Percentiles rank a stretch among this genome's conserved stretches.
phyloP scores from a whole-genome alignment of 2,113 vertebrate genomes.

The Meriones unguiculatus region DNA sequence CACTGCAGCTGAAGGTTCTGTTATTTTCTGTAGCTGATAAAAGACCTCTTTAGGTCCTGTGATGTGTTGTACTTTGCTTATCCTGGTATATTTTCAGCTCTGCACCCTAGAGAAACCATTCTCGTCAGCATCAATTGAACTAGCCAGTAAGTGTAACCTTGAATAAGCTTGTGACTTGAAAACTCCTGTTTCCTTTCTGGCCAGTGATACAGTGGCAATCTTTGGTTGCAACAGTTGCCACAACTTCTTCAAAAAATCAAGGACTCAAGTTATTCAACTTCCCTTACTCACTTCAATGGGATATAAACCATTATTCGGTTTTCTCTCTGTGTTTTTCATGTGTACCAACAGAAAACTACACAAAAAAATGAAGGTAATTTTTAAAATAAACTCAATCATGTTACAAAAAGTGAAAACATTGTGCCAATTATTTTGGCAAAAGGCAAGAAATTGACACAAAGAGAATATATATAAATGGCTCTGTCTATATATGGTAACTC shows the following conservation, averaged over 20 bases:
- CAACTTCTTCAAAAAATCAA: conserved; percentile 23
- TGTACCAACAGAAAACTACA: neutral
- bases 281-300: neutral
- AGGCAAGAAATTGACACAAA: conserved; percentile 31
- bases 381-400: neutral
- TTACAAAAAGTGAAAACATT: neutral
- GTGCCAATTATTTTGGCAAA: conserved; percentile 56
- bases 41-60: neutral
- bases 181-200: neutral
- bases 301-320: neutral
- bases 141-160: neutral
- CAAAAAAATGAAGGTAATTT: neutral
- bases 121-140: neutral
- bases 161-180: neutral
- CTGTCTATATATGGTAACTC: conserved; percentile 58
- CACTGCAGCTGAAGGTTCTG: neutral
- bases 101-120: neutral
- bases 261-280: neutral
- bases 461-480: conserved; percentile 59
- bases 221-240: neutral
- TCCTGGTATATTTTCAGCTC: neutral
- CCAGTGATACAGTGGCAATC: neutral
- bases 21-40: neutral
- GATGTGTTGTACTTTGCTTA: neutral
- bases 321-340: neutral